Evolutionary conservation across 2,113 vertebrate species (phyloP), one percentile per base, ranked within the genome.

Genomic region (Ascaphus truei): DNA sequence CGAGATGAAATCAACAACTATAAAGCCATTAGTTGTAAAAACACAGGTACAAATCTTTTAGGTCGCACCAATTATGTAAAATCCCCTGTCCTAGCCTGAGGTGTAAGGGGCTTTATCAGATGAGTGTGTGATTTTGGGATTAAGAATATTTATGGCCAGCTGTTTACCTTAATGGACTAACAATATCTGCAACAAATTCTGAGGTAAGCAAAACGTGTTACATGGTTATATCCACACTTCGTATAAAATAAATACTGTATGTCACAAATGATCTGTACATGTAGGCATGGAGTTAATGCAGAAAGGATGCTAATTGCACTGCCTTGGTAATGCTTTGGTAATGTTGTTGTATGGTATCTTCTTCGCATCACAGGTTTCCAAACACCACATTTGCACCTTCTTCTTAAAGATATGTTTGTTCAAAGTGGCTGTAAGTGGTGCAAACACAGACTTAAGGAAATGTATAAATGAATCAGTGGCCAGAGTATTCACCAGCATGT

Each of bases 11-110:
- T 85, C 80, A 85, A 83, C 85, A 85, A 79, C 82, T 86, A 81
- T 77, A 80, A 84, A 78, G 75, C 74, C 81, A 84, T 89, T 81
- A 84, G 81, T 75, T 80, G 79, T 76, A 79, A 89, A 90, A 92
- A 89, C 84, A 83, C 75, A 85, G 75, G 69, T 76, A 72, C 78
- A 84, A 88, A 87, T 81, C 62, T 81, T 79, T 75, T 68, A 76
- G 65, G 67, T 88, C 81, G 81, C 81, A 82, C 76, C 82, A 90
- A 85, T 89, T 91, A 89, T 66, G 71, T 3, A 47, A 79, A 79
- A 89, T 84, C 83, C 75, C 74, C 39, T 81, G 68, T 78, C 79
- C 66, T 26, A 41, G 56, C 79, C 86, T 55, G 57, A 77, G 72
- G 82, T 74, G 62, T 51, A 57, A 3, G 29, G n/a, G 2, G 66